phyloP scores from a whole-genome alignment of 2,888 invertebrate species.

The Scaptomyza flava region DNA sequence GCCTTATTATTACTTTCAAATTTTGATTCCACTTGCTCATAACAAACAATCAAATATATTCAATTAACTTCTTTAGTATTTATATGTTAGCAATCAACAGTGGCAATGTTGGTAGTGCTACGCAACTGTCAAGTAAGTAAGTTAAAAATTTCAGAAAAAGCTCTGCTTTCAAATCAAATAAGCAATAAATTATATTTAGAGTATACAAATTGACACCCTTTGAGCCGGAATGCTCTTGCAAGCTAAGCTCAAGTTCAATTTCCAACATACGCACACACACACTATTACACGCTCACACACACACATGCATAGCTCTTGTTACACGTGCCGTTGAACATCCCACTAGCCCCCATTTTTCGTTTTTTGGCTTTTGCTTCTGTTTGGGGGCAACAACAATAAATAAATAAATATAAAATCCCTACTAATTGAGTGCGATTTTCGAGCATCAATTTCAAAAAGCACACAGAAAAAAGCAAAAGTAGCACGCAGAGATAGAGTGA shows the following conservation, averaged over 20 bases:
- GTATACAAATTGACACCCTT: conserved; percentile 70
- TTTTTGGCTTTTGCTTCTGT: conserved; percentile 30
- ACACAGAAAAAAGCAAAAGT: conserved; percentile 41
- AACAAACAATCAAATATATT: conserved; percentile 1
- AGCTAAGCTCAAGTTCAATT: conserved; percentile 30
- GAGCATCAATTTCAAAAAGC: conserved; percentile 80
- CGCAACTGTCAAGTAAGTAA: conserved; percentile 26
- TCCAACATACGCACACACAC: conserved; percentile 7
- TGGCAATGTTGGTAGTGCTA: conserved; percentile 10
- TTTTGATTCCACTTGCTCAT: conserved; percentile 3
- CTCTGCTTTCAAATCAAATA: conserved; percentile 58
- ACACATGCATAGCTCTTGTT: conserved; percentile 34
- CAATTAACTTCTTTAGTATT: conserved; percentile 5
- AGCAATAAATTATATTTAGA: conserved; percentile 69
- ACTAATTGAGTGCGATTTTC: conserved; percentile 80
- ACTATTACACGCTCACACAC: neutral
- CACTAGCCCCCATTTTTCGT: neutral
- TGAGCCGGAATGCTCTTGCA: conserved; percentile 54
- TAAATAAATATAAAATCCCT: conserved; percentile 79
- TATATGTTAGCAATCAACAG: conserved; percentile 15
- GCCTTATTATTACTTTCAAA: neutral
- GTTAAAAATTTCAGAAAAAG: conserved; percentile 40
- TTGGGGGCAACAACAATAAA: conserved; percentile 65
- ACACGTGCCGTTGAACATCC: conserved; percentile 52
- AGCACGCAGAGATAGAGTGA: conserved; percentile 8